Evolutionary conservation across 2,113 vertebrate genomes (phyloP).

Genomic region (Strigops habroptila): DNA sequence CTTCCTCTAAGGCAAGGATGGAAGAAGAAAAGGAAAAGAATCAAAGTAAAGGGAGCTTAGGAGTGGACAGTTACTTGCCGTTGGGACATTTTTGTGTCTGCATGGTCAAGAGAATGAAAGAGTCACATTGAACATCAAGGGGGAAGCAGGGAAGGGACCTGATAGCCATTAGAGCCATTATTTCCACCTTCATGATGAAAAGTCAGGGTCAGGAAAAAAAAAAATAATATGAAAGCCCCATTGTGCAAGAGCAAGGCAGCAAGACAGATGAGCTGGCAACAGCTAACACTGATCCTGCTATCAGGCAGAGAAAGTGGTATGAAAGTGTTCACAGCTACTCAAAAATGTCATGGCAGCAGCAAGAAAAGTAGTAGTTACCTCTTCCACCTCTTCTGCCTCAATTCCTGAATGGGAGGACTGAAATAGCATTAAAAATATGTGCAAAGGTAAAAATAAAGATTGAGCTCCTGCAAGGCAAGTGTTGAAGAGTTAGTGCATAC

Average conservation of each 20-base stretch:
- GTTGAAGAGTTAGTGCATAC: not conserved
- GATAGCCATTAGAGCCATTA: not conserved
- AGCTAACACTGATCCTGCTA: not conserved
- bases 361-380: not conserved
- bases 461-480: not conserved
- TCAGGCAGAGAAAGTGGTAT: not conserved
- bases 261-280: constrained; percentile 1
- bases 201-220: not conserved
- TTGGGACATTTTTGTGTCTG: not conserved
- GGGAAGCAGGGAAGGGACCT: not conserved
- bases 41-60: not conserved
- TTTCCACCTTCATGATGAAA: constrained; percentile 2
- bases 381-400: not conserved
- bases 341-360: not conserved
- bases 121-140: not conserved
- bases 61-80: not conserved
- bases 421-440: not conserved
- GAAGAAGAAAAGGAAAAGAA: not conserved
- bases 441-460: not conserved
- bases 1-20: not conserved
- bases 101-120: not conserved
- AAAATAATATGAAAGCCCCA: not conserved
- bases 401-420: not conserved
- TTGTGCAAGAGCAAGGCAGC: not conserved
- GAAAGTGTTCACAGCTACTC: not conserved